Base-by-base conservation (phyloP, 2,113 vertebrate genomes). In the Craseonycteris thonglongyai region DNA sequence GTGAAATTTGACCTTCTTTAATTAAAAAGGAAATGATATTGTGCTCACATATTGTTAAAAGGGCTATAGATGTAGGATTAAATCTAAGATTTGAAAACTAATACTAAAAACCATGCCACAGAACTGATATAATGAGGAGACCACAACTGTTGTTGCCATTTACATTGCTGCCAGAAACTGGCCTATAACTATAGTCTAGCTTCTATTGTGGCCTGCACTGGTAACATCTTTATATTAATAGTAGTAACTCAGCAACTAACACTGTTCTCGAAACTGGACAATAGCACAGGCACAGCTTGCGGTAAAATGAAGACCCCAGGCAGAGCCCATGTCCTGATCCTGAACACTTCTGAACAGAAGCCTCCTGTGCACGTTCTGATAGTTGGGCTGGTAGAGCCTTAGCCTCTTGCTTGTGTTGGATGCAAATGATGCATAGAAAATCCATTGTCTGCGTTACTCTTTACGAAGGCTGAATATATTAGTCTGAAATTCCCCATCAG, bases 41-140 rank as follows among this genome's bases (percentile, higher is more conserved):
- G 30, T 18, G 16, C 21, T 85, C n/a, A 58, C 30, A 72, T 40
- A 86, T 61, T 78, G 5, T 88, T n/a, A 79, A 71, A 93, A 91
- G 54, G 33, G 13, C 33, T 78, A 13, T 33, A 76, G 35, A 12
- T 35, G 65, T 14, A 84, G 3, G 16, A 65, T 75, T 10, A n/a
- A 65, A 26, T 2, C 3, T 79, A 69, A 69, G 13, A 6, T 93
- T 84, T 84, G 24, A 58, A 90, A 74, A 61, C 54, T 45, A n/a
- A 28, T 61, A 65, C 35, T 33, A 28, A 40, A 85, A 51, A 16
- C 7, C 0, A 2, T 35, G 16, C n/a, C 66, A 61, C 35, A 61
- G 45, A 59, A 35, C 26, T 58, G 71, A 85, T 6, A 2, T 6
- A 45, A 69, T 26, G 38, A 59, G 28, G 14, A 72, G 87, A 51